Conservation (phyloP, 1,140 invertebrate species). For the Tribolium madens region DNA sequence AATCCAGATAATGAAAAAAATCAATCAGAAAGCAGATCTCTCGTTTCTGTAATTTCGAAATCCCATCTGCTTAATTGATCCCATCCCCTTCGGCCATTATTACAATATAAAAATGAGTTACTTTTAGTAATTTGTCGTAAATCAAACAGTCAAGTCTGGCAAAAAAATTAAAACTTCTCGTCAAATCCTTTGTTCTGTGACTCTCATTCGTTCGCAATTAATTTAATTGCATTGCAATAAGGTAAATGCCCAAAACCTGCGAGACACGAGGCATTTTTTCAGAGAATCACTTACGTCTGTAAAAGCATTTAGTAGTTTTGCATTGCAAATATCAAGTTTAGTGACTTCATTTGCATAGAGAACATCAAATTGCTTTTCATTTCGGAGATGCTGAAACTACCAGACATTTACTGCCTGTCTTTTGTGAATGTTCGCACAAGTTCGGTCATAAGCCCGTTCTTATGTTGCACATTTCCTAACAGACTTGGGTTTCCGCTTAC, state of each 20-base stretch:
- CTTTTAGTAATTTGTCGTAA: neutral
- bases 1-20: neutral
- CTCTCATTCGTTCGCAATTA: neutral
- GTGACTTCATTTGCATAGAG: conserved; percentile 8
- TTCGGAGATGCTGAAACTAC: conserved; percentile 9
- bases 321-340: conserved; percentile 6
- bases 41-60: neutral
- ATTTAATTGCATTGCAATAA: conserved; percentile 21
- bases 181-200: neutral
- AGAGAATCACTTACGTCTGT: neutral
- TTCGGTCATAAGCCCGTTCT: conserved; percentile 5
- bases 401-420: conserved; percentile 12
- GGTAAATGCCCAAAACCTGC: neutral
- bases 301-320: conserved; percentile 14
- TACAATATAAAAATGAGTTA: neutral
- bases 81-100: too few species aligned
- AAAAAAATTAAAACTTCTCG: conserved; percentile 9
- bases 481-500: neutral
- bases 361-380: conserved; percentile 39
- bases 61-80: neutral
- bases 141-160: neutral
- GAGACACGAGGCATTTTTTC: neutral
- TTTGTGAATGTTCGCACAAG: conserved; percentile 21
- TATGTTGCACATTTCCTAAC: conserved; percentile 29
- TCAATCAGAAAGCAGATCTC: neutral